phyloP scores from a whole-genome alignment of 2,888 invertebrate species.

The Cryptocephalus moraei region DNA sequence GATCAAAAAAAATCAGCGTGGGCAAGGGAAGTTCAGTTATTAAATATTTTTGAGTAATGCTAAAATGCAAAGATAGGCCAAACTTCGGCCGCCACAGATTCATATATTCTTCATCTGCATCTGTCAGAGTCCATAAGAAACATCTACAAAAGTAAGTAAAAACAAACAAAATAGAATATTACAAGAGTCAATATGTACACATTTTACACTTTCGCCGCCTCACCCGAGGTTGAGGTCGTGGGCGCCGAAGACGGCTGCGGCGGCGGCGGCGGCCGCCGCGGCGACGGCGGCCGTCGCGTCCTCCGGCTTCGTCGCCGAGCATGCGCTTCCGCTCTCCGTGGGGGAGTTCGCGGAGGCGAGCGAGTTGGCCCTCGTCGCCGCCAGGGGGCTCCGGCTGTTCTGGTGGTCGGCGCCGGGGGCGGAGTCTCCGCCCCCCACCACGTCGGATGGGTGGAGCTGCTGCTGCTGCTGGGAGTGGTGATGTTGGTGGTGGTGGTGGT shows the following conservation, averaged over 20 bases:
- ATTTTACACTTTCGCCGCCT: not conserved
- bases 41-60: too few relatives aligned
- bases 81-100: too few relatives aligned
- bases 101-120: too few relatives aligned
- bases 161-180: too few relatives aligned
- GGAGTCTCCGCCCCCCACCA: conserved; percentile 21
- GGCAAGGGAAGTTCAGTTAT: too few relatives aligned
- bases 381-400: conserved; percentile 57
- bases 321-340: conserved; percentile 54
- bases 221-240: conserved; percentile 32
- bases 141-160: too few relatives aligned
- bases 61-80: too few relatives aligned
- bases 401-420: conserved; percentile 21
- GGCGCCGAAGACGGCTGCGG: conserved; percentile 30
- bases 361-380: conserved; percentile 60
- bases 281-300: conserved; percentile 30
- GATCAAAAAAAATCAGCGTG: too few relatives aligned
- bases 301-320: conserved; percentile 56
- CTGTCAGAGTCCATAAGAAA: too few relatives aligned
- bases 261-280: conserved; percentile 31
- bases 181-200: too few relatives aligned
- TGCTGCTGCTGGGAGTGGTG: conserved; percentile 4
- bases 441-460: not conserved
- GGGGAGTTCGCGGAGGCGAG: conserved; percentile 61
- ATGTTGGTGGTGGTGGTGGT: not conserved